Evolutionary conservation across 2,113 vertebrate species (phyloP).

Genomic region (Odobenus rosmarus): DNA sequence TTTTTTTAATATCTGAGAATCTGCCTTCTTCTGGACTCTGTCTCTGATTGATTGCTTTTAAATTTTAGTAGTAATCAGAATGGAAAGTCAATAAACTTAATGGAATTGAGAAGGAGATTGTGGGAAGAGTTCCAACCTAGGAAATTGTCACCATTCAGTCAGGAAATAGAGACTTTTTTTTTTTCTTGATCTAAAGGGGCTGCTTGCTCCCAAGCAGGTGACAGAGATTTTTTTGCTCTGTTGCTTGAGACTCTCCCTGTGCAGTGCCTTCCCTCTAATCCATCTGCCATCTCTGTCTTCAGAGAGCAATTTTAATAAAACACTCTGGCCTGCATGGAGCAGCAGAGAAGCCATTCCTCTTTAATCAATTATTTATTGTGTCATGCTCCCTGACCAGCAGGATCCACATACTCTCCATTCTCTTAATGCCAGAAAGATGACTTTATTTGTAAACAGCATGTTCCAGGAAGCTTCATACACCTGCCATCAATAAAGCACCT

Average conservation of each 20-base stretch:
- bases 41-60: background rate
- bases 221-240: background rate
- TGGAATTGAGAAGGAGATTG: background rate
- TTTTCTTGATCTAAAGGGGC: background rate
- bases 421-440: conserved; percentile 57
- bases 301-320: conserved; percentile 34
- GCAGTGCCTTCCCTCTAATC: background rate
- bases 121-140: background rate
- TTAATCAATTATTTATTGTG: conserved; percentile 64
- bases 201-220: background rate
- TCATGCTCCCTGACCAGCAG: conserved; percentile 23
- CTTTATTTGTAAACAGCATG: conserved; percentile 67
- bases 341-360: conserved; percentile 13
- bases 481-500: conserved; percentile 56
- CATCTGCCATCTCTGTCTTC: background rate
- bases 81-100: conserved; percentile 25
- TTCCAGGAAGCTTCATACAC: conserved; percentile 69
- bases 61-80: conserved; percentile 1
- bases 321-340: background rate
- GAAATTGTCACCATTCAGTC: background rate
- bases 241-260: background rate
- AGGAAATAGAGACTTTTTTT: background rate
- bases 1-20: conserved; percentile 12
- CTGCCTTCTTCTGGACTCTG: background rate
- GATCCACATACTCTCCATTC: conserved; percentile 15